These are phyloP conservation scores for Menura novaehollandiae DNA, from an alignment of 2,113 vertebrate species.

Conservation along the genomic window DNA sequence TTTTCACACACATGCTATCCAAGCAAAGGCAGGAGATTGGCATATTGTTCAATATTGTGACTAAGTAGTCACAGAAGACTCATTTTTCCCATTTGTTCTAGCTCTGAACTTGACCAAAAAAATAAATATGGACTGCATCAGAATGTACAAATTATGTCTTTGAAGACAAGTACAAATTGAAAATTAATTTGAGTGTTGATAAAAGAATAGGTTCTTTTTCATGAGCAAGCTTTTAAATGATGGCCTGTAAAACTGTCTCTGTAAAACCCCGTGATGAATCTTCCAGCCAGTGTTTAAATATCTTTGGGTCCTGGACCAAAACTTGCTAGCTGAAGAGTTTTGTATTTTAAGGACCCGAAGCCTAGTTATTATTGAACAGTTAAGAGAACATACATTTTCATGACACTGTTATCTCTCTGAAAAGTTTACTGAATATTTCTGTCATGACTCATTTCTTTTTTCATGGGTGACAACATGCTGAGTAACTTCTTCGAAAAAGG, in stretches of 20 bases:
- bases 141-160: neutral
- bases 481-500: neutral
- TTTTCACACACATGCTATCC: neutral
- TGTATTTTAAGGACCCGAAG: neutral
- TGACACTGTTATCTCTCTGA: neutral
- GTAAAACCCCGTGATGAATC: neutral
- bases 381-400: neutral
- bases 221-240: neutral
- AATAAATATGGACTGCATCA: conserved; percentile 13
- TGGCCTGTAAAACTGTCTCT: neutral
- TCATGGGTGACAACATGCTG: neutral
- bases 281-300: neutral
- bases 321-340: neutral
- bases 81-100: neutral
- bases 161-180: neutral
- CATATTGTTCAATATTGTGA: conserved; percentile 24
- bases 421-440: neutral
- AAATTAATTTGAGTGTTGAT: neutral
- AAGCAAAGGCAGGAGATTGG: neutral
- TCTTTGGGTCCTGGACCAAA: neutral
- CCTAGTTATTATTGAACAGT: neutral
- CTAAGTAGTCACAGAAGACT: neutral
- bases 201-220: neutral
- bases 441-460: neutral
- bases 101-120: conserved; percentile 28